Conservation (phyloP, 2,797 vertebrate species). For the Iguana delicatissima region DNA sequence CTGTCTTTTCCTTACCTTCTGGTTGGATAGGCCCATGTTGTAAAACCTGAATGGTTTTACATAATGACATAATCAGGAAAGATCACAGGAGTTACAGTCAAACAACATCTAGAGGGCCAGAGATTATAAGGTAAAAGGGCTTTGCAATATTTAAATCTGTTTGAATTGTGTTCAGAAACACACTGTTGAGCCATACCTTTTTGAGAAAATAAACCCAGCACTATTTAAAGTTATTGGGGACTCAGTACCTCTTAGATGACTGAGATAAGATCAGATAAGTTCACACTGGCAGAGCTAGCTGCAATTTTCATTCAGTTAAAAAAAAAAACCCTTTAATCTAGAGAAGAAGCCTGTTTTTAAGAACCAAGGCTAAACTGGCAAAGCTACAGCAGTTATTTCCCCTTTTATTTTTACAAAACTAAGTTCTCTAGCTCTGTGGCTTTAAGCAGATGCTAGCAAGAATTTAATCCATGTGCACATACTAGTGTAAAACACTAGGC, state of each 20-base stretch:
- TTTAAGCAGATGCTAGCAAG: slow-evolving; percentile 32
- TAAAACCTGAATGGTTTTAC: not conserved
- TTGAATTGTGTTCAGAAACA: not conserved
- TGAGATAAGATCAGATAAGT: too few relatives aligned
- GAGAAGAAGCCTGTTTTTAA: not conserved
- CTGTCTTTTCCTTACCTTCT: too few relatives aligned
- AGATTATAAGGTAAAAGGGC: not conserved
- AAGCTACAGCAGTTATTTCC: not conserved
- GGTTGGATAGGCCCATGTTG: not conserved
- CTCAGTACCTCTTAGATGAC: too few relatives aligned
- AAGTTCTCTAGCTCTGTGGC: not conserved
- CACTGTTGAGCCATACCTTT: not conserved
- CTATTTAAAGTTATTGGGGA: not conserved
- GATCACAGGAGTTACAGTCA: not conserved
- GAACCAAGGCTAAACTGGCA: not conserved
- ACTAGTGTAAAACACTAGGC: slow-evolving; percentile 44
- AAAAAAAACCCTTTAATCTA: not conserved
- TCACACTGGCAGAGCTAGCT: slow-evolving; percentile 25
- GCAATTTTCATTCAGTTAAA: not conserved
- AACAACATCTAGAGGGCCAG: not conserved
- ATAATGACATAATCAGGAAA: not conserved
- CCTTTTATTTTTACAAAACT: not conserved
- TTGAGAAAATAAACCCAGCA: not conserved
- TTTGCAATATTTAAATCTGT: not conserved
- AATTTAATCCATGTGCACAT: not conserved